Base-by-base conservation (phyloP, 2,797 vertebrate genomes). In the Sebastes vulpes region DNA sequence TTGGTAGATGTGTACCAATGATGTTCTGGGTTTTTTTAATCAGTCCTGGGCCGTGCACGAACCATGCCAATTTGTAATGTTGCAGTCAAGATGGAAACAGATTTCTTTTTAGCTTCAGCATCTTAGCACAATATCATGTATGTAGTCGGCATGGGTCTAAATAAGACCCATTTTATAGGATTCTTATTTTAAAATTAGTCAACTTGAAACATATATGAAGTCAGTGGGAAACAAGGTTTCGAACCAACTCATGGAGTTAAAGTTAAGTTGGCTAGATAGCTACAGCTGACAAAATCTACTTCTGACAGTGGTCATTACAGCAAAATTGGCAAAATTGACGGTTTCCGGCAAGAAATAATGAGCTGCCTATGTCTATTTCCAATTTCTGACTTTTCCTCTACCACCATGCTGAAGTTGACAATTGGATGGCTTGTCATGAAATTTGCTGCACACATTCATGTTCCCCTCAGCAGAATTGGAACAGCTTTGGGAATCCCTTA, bases 181-280 rank as follows among this genome's bases (percentile, higher is more conserved):
- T 57, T 57, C 57, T 59, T 31, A 42, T 42, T 42, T 42, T 42
- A 38, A 38, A 38, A 16, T 42, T 1, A 42, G 14, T 18, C 38
- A 42, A 7, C 14, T 42, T 6, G 38, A 42, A 42, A 42, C 0
- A 42, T 16, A 0, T 42, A 42, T 0, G 0, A 32, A 32, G 32
- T 32, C 32, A 1, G 38, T 6, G 14, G 0, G 38, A 0, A 6
- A 42, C 38, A 42, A 38, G 4, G 2, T 38, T 38, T 38, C 35
- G 0, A 38, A 38, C 35, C 11, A 42, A 42, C 14, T 42, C 38
- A 16, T 42, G 14, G 38, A 42, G 38, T 42, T 42, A 7, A 18
- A 46, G 38, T 7, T 46, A 2, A 18, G 0, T 16, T 46, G 38
- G 14, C 38, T 46, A 18, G 14, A 46, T 0, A 7, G 38, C 14